Base-by-base conservation (phyloP, 2,888 invertebrate species). In the Enoplolaimus lenunculus region DNA sequence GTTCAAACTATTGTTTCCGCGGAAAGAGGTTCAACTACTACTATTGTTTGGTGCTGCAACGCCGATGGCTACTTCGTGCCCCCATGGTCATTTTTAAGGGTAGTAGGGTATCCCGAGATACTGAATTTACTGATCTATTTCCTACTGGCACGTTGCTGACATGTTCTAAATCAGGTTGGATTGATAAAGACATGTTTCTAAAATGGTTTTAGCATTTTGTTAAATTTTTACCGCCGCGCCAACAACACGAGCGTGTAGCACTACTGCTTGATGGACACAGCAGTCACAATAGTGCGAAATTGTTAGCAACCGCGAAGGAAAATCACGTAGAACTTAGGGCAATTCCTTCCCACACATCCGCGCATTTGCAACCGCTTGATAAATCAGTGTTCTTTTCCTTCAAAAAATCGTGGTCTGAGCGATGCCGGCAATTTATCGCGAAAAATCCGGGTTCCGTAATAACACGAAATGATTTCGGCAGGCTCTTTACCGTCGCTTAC, bases 301-400 rank as follows among this genome's bases (percentile, higher is more conserved):
- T 66, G 28, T n/a, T 7, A 3, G 3, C 26, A n/a, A 26, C 34
- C 13, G 67, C 67, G 13, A 2, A 29, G n/a, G 31, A 66, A 2
- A 21, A 66, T n/a, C 30, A 66, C 7, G 34, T 66, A 13, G 33
- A 30, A 34, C 34, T 66, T 13, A 21, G 7, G 26, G 28, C n/a
- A 21, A 34, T 66, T 3, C 67, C 67, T 2, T 66, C 67, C n/a
- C 67, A 66, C n/a, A 33, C 67, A 29, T 33, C 67, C 13, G 34
- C n/a, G n/a, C 34, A 66, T n/a, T n/a, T 66, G 33, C 67, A 66
- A 34, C 67, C 67, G 16, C n/a, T 66, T 31, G 67, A 66, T 66
- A 21, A n/a, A 31, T 29, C 67, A 7, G 67, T 66, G 2, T 66
- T 66, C 34, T 31, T 2, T 7, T n/a, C 67, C 2, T 30, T 66